Base-by-base conservation (phyloP, 2,113 vertebrate genomes). In the Speoplatyrhinus poulsoni region DNA sequence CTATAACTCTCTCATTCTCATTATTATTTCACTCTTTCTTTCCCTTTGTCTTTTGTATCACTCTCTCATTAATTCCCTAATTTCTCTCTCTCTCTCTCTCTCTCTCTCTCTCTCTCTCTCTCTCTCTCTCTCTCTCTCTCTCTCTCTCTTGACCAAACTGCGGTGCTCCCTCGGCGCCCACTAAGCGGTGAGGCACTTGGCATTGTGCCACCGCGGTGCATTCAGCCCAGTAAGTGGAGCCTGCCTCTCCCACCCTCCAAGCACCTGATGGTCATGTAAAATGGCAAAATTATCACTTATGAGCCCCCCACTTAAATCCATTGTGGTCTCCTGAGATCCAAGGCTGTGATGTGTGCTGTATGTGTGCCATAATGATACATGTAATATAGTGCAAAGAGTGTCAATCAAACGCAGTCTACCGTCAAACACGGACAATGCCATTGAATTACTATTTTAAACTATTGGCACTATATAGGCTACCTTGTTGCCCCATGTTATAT, bases 241-340 rank as follows among this genome's bases (percentile, higher is more conserved):
- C 77, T 61, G 70, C 72, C 57, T 71, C 77, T 63, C 73, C 67
- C 46, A 68, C 61, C 72, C 26, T 79, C 70, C 26, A 2, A 26
- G 26, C 26, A 26, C 26, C 67, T 66, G 75, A 69, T 79, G 81
- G 62, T 75, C 69, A 75, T 68, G 64, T 75, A 68, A 82, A 86
- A 81, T 67, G 60, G 66, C 56, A 79, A 84, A 83, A 89, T 86
- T 77, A 70, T 73, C 74, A 79, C 69, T 82, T 85, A 70, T 26
- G 68, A 72, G 56, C 50, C 72, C 11, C 11, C 13, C 41, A 49
- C 67, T 32, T 60, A 47, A 68, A 59, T 5, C 53, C 69, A 66
- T 32, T 73, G 62, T 82, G 49, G 80, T 64, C 75, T 74, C 50
- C 65, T 65, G 79, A 80, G 62, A 75, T 52, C 36, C 5, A 8